phyloP scores from a whole-genome alignment of 2,888 invertebrate genomes.

The Oscheius onirici region DNA sequence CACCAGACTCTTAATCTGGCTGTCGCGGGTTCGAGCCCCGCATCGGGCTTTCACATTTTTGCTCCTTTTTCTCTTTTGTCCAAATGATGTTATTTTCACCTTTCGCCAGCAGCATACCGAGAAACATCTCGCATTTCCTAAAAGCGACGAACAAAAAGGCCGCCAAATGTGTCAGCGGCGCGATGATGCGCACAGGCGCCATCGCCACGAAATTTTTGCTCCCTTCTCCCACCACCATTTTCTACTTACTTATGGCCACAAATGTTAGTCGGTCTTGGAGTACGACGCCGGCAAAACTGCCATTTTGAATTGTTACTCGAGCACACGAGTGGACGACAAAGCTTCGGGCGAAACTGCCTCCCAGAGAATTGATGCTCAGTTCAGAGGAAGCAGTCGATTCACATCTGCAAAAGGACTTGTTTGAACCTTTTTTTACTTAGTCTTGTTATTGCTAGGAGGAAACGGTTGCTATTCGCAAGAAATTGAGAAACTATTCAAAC shows the following conservation, averaged over 20 bases:
- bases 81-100: not conserved
- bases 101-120: not conserved
- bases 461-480: no score
- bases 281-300: constrained; percentile 49
- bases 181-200: constrained; percentile 8
- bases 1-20: constrained; percentile 71
- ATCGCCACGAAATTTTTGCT: not conserved
- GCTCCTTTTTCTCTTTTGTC: not conserved
- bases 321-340: constrained; percentile 56
- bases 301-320: constrained; percentile 54
- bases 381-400: constrained; percentile 45
- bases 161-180: constrained; percentile 15
- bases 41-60: constrained; percentile 33
- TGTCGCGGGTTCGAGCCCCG: constrained; percentile 71
- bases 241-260: constrained; percentile 41
- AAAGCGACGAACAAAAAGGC: constrained; percentile 14
- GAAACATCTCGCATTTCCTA: not conserved
- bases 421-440: no score
- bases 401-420: constrained; percentile 39
- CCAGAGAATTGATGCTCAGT: constrained; percentile 51
- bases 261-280: constrained; percentile 42
- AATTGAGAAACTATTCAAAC: no score
- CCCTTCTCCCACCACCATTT: no score
- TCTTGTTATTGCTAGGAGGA: no score
- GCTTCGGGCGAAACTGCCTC: constrained; percentile 50